Base-by-base conservation (phyloP, 2,888 invertebrate species). In the Ditylenchus weischeri region DNA sequence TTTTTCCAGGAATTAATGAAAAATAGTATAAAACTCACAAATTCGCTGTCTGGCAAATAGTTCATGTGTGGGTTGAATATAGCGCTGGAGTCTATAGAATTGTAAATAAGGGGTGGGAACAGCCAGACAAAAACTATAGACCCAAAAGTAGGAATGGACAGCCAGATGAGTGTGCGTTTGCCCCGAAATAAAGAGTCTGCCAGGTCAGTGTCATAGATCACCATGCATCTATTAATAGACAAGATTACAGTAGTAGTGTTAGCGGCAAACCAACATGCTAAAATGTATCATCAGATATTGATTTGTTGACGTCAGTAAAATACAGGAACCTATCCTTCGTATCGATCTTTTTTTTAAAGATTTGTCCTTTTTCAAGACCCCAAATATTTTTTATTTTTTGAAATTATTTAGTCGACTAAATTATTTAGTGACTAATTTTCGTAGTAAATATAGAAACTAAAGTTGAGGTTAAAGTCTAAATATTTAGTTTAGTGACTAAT, bases 61-160 rank as follows among this genome's bases (percentile, higher is more conserved):
- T 54, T 21, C 29, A 21, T 54, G 54, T 54, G 54, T 54, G 54
- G 54, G 29, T 54, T 54, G 54, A 54, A 54, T 21, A 54, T 54
- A 21, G 54, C 54, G 10, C 54, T 54, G 23, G 54, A 54, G 29
- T 54, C 54, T 10, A 54, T 54, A 10, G 54, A 29, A 10, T 54
- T 54, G 13, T 54, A 54, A n/a, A 54, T 23, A 8, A 54, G 29
- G 11, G 54, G 54, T 18, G 54, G 54, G n/a, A 29, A 23, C 21
- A 54, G 23, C 54, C 54, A 54, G 11, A 54, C 29, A 54, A 21
- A 21, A 21, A 18, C 21, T 7, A 54, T 54, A 23, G 23, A 21
- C n/a, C 21, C 54, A 54, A 54, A 21, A 5, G 54, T 54, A 7
- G 54, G 54, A 11, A 54, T 11, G 2, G 29, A 23, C 15, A 54